Evolutionary conservation across 2,888 invertebrate species (phyloP).

Genomic region (Dynastes hyllus): DNA sequence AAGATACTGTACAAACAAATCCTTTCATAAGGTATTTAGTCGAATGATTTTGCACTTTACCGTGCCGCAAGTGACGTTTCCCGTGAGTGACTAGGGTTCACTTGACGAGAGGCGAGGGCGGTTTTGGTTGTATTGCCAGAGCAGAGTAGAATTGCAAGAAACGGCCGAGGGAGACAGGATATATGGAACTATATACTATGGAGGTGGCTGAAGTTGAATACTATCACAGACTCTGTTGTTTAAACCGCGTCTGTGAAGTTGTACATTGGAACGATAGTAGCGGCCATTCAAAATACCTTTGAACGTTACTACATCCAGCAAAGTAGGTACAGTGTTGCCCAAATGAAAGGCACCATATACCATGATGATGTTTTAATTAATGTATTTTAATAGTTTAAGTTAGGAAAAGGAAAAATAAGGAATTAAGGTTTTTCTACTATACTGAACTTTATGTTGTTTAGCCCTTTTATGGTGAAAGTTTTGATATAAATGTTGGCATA

Average conservation of each 20-base stretch:
- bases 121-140: conserved; percentile 31
- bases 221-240: conserved; percentile 65
- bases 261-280: conserved; percentile 62
- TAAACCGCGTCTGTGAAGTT: conserved; percentile 67
- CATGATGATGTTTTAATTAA: too few relatives aligned
- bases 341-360: too few relatives aligned
- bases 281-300: conserved; percentile 57
- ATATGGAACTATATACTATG: conserved; percentile 50
- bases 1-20: conserved; percentile 64
- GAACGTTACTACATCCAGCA: conserved; percentile 42
- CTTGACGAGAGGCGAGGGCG: conserved; percentile 58
- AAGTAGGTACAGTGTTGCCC: conserved; percentile 4
- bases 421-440: too few relatives aligned
- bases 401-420: too few relatives aligned
- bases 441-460: too few relatives aligned
- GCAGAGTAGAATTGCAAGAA: conserved; percentile 25
- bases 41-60: conserved; percentile 65
- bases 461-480: too few relatives aligned
- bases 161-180: conserved; percentile 40
- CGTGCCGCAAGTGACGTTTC: conserved; percentile 65
- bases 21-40: conserved; percentile 67
- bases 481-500: too few relatives aligned
- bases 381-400: too few relatives aligned
- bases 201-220: conserved; percentile 62
- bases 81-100: conserved; percentile 65